Percentiles rank a stretch among this genome's conserved stretches.
phyloP scores from a whole-genome alignment of 2,888 invertebrate species.

The Pterostichus niger region DNA sequence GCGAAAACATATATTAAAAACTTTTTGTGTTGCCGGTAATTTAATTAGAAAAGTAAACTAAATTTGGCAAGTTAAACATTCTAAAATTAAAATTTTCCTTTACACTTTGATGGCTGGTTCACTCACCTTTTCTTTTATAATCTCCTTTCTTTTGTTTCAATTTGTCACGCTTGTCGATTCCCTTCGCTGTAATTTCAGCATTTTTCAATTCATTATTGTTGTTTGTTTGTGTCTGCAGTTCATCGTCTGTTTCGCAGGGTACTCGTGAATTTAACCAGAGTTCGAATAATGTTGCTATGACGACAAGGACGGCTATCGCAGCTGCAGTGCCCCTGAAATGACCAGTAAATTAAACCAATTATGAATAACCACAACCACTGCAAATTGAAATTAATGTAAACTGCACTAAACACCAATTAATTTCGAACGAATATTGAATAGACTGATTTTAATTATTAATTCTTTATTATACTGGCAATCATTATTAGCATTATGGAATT shows the following conservation, averaged over 20 bases:
- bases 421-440: not conserved
- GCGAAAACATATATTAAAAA: not conserved
- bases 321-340: constrained; percentile 78
- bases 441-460: not conserved
- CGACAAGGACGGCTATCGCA: constrained; percentile 79
- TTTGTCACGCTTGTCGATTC: constrained; percentile 49
- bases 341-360: not conserved
- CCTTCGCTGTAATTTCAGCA: constrained; percentile 60
- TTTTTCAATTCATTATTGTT: constrained; percentile 69
- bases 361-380: not conserved
- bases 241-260: constrained; percentile 72
- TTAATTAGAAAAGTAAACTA: constrained; percentile 50
- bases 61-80: constrained; percentile 13
- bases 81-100: constrained; percentile 17
- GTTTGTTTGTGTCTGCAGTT: constrained; percentile 72
- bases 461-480: too few relatives aligned
- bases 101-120: constrained; percentile 68
- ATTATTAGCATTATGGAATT: too few relatives aligned
- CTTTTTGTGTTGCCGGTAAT: not conserved
- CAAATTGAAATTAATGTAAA: not conserved
- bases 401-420: not conserved
- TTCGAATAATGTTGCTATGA: constrained; percentile 83
- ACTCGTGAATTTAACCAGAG: constrained; percentile 76
- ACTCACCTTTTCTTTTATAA: constrained; percentile 75
- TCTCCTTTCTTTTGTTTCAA: constrained; percentile 67